Base-by-base conservation (phyloP, 2,888 invertebrate species). In the Brenthis daphne region DNA sequence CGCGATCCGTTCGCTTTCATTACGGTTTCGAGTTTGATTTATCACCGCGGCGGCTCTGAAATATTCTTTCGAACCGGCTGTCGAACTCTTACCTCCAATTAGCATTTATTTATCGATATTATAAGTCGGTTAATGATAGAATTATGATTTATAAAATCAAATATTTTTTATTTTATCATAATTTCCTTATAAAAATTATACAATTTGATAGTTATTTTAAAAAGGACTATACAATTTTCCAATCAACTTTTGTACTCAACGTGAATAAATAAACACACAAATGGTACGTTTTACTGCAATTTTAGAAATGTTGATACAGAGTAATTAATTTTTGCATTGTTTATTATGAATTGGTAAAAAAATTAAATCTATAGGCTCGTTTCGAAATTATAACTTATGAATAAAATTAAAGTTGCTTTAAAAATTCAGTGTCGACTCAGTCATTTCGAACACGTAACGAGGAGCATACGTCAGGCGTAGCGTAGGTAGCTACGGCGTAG, bases 1-100 rank as follows among this genome's bases (percentile, higher is more conserved):
- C 91, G 91, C 91, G 91, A 92, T 92, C 92, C 92, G 92, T 91
- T 92, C 92, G 92, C 92, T 92, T 92, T 92, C 92, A 92, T 92
- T 92, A 92, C 90, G 92, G 91, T 91, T 90, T 92, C 90, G 89
- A 92, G 92, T 92, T 92, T 92, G 92, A 92, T 92, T 92, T 92
- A 92, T 92, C 92, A 91, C 90, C 90, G 87, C 89, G 83, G 86
- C 85, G 84, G 86, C 83, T 87, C 89, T 90, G 87, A 90, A 91
- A 91, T 91, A 89, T 92, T 90, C 91, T 90, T 89, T 82, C 85
- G 84, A 86, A 87, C 85, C 87, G 84, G 84, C 86, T 90, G 88
- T 89, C 89, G 86, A 89, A 88, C 88, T 87, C 85, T 89, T 87
- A 86, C 87, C 88, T 89, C 84, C 88, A 90, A 92, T 91, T 91